Conservation (phyloP, 2,113 vertebrate genomes). For the Mesitornis unicolor region DNA sequence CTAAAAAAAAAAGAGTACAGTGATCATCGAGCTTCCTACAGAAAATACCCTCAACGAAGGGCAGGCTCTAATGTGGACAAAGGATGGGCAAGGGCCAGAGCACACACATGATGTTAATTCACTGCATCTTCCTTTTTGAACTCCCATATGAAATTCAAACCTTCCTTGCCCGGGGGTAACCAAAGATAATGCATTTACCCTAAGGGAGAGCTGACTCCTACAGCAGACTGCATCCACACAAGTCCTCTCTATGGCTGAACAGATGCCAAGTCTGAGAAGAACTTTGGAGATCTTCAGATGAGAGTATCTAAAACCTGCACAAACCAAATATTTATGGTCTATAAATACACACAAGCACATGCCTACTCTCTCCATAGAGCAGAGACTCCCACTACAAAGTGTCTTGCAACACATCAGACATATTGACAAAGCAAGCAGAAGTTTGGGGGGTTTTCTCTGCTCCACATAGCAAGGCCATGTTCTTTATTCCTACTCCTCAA, state of each 20-base stretch:
- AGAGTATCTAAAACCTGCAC: slow-evolving; percentile 9
- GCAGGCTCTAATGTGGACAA: neutral
- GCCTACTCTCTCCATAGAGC: neutral
- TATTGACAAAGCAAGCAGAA: slow-evolving; percentile 19
- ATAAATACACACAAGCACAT: slow-evolving; percentile 5
- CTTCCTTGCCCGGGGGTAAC: neutral
- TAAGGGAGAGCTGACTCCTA: neutral
- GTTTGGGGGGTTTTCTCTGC: neutral
- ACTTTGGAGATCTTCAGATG: neutral
- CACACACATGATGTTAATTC: neutral
- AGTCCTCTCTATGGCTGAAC: neutral
- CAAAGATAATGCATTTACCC: neutral
- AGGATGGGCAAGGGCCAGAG: neutral
- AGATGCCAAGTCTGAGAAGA: neutral
- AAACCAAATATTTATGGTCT: slow-evolving; percentile 36
- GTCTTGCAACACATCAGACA: slow-evolving; percentile 14
- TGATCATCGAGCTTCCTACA: neutral
- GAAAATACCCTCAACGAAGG: neutral
- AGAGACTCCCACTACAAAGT: slow-evolving; percentile 23
- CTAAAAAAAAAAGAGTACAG: neutral
- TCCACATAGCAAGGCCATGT: neutral
- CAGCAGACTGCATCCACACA: neutral
- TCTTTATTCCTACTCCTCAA: slow-evolving; percentile 22
- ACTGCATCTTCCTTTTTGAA: neutral
- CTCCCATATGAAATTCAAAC: neutral